Evolutionary conservation across 2,888 invertebrate genomes (phyloP), one percentile per base, ranked within the genome.

Genomic region (Ornithoptera priamus): DNA sequence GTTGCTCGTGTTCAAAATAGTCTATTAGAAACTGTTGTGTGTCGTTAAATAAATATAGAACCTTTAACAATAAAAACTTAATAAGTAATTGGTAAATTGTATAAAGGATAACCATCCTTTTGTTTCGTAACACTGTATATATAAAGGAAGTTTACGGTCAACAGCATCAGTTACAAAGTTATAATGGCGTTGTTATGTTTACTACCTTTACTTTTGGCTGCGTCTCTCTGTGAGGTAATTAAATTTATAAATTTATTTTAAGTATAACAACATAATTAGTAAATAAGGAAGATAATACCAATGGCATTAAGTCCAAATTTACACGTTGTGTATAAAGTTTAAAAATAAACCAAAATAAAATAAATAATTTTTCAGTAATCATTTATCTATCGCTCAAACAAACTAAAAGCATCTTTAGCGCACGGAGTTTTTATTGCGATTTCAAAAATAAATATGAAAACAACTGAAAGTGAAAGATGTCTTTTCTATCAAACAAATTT

Each of bases 171-270:
- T 64, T 36, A 57, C 59, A 57, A 57, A 65, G 22, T 30, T 36
- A 62, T 61, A 71, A 71, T 67, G 67, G 67, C 36, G 20, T 46
- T 65, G n/a, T 5, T 67, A 62, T 68, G 67, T 36, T 61, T 67
- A 46, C 36, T 71, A 42, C 42, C 61, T 65, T 71, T 71, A 36
- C 53, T 60, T 18, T 46, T 71, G 24, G 64, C 39, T n/a, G 70
- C 57, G 61, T 62, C 67, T 62, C 50, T 71, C 6, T 53, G 39
- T 56, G 63, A 39, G 67, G 70, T 70, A 42, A 63, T 67, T 67
- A 20, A 20, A 15, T 22, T 50, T 22, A 58, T 22, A 58, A n/a
- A 50, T 6, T n/a, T n/a, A 53, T 20, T 50, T 18, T 42, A 62
- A 7, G 39, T 39, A 20, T 30, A 8, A 56, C 8, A 30, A 53